Percentiles rank a stretch among this genome's conserved stretches.
phyloP scores from a whole-genome alignment of 64 coral and sea anemone species.

The Catalaphyllia jardinei region DNA sequence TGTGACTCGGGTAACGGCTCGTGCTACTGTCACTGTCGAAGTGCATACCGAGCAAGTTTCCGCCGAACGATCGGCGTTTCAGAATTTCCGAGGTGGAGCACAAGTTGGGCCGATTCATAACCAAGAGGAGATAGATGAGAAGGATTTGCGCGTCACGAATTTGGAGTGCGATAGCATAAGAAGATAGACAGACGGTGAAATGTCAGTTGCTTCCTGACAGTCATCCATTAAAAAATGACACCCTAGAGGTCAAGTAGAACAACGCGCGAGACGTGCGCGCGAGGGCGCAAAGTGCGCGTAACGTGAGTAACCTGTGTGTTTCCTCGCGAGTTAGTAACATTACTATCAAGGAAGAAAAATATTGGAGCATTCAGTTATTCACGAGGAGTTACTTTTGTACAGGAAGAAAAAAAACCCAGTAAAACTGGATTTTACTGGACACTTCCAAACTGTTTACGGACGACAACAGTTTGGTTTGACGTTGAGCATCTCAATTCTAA shows the following conservation, averaged over 20 bases:
- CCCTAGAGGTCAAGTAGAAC: neutral
- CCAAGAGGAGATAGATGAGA: neutral
- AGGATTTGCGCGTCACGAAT: slow-evolving; percentile 8
- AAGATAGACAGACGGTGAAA: neutral
- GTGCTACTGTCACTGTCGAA: slow-evolving; percentile 90
- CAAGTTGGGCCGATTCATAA: slow-evolving; percentile 3
- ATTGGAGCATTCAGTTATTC: neutral
- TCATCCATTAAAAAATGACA: neutral
- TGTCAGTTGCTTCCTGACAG: neutral
- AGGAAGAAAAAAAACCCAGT: neutral
- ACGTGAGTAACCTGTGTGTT: neutral
- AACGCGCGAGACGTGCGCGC: neutral
- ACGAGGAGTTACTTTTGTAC: neutral
- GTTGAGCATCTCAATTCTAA: slow-evolving; percentile 17
- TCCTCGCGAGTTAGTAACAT: neutral
- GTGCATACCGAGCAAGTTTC: slow-evolving; percentile 65
- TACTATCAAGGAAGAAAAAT: neutral
- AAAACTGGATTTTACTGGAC: slow-evolving; percentile 45
- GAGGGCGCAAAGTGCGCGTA: neutral
- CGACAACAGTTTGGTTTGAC: neutral
- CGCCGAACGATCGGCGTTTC: slow-evolving; percentile 14
- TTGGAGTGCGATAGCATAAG: neutral
- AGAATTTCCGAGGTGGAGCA: slow-evolving; percentile 18
- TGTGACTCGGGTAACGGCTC: slow-evolving; percentile 83
- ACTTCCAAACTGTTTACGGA: neutral